Evolutionary conservation across 2,888 invertebrate genomes (phyloP), one percentile per base, ranked within the genome.

Genomic region (Anthrax anthrax): DNA sequence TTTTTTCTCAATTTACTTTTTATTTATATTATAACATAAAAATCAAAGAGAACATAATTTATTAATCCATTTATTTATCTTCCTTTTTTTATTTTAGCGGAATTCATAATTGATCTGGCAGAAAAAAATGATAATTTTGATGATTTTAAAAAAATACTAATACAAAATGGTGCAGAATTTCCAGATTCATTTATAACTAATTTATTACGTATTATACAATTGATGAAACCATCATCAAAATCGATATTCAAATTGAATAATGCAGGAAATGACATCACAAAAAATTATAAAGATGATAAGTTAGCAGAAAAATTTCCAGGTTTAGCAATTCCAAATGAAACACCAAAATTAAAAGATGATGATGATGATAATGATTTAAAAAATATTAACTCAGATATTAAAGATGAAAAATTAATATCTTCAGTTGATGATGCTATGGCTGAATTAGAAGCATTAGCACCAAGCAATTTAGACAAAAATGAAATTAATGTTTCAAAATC

Each of bases 101-200:
- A 98, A 70, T 98, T 91, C 60, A 90, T 98, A 40, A 97, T 98
- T 54, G 85, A 91, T 58, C 71, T 98, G 55, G 91, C 97, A 1
- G 85, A 88, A 54, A 82, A 87, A 61, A 84, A 94, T 68, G 77
- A 80, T 46, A 81, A 81, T 1, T 86, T 91, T 59, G 90, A 92
- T 2, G 71, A 74, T 4, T 98, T 97, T 65, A 94, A 92, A 60
- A 84, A 81, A 56, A 86, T 83, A 0, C 71, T 98, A 6, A 61
- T 79, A 1, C 85, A 94, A 65, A 91, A 94, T 82, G 95, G 91
- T 34, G 95, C 94, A 0, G 91, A 94, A 67, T 95, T 95, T 69
- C 86, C 92, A 0, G 97, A 98, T 62, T 96, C 97, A 0, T 85
- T 98, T 57, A 81, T 89, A 55, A 83, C 88, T 2, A 98, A 95